A percentile compares a stretch with the other conserved stretches of the same genome.
Conservation (phyloP, 2,113 vertebrate genomes). For the Leptosomus discolor region DNA sequence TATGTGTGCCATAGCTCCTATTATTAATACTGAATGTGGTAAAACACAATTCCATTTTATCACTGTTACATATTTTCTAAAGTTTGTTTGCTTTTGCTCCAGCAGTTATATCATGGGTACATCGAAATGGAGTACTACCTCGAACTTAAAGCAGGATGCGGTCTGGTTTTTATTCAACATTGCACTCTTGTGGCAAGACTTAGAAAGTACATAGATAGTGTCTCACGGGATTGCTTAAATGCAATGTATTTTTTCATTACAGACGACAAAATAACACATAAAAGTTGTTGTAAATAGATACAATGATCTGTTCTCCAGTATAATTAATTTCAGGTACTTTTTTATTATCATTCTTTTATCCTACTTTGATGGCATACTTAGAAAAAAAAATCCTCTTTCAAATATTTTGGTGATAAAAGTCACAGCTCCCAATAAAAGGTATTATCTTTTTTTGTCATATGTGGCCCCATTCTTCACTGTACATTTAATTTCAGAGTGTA, state of each 20-base stretch:
- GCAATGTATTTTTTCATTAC: neutral
- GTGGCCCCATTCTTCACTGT: neutral
- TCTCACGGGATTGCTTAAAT: neutral
- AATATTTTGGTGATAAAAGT: neutral
- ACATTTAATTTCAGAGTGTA: neutral
- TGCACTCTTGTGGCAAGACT: neutral
- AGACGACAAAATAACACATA: neutral
- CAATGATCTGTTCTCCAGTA: neutral
- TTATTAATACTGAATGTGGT: neutral
- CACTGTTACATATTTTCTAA: neutral
- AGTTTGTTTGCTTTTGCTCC: neutral
- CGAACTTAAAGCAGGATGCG: neutral
- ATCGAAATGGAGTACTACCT: fast-evolving
- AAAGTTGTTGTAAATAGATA: neutral
- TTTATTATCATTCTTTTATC: neutral
- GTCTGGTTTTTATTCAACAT: neutral
- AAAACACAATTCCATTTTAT: neutral
- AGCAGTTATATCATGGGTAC: neutral
- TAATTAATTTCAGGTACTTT: neutral
- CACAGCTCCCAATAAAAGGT: neutral
- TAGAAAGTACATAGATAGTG: neutral
- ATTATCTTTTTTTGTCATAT: neutral
- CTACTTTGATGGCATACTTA: neutral
- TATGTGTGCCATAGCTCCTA: neutral
- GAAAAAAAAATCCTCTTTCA: neutral